These are phyloP conservation scores for Harpagus bidentatus DNA, from an alignment of 2,113 vertebrate genomes.

Conservation along the genomic window DNA sequence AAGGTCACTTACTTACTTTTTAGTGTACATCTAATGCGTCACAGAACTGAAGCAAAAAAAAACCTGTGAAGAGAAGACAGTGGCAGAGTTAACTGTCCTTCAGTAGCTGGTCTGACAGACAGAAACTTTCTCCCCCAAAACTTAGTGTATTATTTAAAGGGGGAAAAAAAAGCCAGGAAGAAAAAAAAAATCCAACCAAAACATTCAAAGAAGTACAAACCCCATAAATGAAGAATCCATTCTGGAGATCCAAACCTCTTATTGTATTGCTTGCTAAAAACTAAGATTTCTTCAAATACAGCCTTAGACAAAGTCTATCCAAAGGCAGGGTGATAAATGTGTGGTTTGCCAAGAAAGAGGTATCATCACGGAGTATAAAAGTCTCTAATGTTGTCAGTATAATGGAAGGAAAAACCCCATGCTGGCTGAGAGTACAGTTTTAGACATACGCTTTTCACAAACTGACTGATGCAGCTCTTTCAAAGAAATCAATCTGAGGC, in stretches of 20 bases:
- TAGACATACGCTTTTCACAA: constrained; percentile 6
- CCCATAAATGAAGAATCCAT: neutral
- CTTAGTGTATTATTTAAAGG: neutral
- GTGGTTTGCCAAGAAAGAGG: constrained; percentile 31
- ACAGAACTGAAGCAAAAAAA: neutral
- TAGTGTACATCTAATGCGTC: neutral
- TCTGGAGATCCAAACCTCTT: neutral
- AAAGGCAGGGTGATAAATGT: constrained; percentile 25
- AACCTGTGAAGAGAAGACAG: neutral
- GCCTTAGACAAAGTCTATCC: neutral
- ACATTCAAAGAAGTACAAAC: neutral
- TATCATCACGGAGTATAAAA: constrained; percentile 25
- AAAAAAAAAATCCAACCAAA: neutral
- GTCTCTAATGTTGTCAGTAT: neutral
- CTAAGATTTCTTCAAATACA: constrained; percentile 2
- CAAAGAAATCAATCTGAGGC: constrained; percentile 9
- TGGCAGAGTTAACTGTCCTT: neutral
- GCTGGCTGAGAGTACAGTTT: constrained; percentile 32
- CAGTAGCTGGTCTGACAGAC: neutral
- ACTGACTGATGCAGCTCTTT: neutral
- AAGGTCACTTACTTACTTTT: neutral
- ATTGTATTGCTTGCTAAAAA: neutral
- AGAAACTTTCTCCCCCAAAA: neutral
- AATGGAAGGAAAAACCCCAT: constrained; percentile 1
- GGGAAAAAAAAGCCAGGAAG: accelerated